Evolutionary conservation across 1,140 invertebrate species (phyloP), one percentile per base, ranked within the genome.

Genomic region (Drosophila dunni): DNA sequence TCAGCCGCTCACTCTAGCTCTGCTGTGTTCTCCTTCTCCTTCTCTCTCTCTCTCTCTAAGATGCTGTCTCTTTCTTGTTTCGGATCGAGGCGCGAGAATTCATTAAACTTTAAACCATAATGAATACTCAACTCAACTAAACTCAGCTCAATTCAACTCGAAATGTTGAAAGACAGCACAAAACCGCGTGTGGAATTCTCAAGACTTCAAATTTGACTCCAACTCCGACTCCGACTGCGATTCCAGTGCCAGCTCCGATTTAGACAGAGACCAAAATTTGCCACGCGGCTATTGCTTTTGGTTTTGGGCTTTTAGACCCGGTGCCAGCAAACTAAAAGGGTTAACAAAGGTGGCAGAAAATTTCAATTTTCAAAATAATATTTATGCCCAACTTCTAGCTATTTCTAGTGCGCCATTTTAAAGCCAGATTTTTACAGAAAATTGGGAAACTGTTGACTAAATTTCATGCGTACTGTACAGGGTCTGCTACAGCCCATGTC

Each of bases 31-130:
- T 17, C 17, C 17, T 17, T 34, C 5, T n/a, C 15, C 36, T 7
- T 38, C 44, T 48, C 10, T 58, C 17, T 45, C 10, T 9, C 58
- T 60, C 5, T 36, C 9, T 46, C 9, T 34, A 9, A 17, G 3
- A 17, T 13, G 34, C n/a, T n/a, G 48, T 34, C 2, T 44, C 11
- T 7, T 5, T 58, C 44, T 40, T 11, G 1, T 11, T 29, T n/a
- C 11, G 45, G 17, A 29, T n/a, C 40, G 46, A 34, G 58, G 73
- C 65, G 66, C 62, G 62, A 63, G 76, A 75, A 78, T 78, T 78
- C 76, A 78, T 78, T 75, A 78, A 78, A 78, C 62, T 78, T 78
- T 78, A 70, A 78, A 78, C 62, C 73, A 67, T 78, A 78, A 75
- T 75, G 71, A 78, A 78, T 69, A 75, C 71, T 69, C 71, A 75